Evolutionary conservation across 2,797 vertebrate genomes (phyloP).

Genomic region (Esox masquinongy): DNA sequence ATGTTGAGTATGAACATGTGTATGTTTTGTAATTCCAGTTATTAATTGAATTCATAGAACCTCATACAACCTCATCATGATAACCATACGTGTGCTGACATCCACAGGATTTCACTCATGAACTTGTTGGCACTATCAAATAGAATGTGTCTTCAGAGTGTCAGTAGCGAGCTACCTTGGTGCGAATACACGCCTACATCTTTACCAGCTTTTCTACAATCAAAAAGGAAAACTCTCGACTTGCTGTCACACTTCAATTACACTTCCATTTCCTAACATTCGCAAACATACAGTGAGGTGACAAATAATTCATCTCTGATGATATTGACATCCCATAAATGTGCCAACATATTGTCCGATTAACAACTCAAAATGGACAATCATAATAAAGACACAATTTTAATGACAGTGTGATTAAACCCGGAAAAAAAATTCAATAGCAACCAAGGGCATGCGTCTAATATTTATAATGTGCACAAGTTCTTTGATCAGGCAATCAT

Average conservation of each 20-base stretch:
- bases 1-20: background rate
- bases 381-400: background rate
- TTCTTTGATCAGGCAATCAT: background rate
- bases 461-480: background rate
- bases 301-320: background rate
- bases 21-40: slow-evolving; percentile 14
- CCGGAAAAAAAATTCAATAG: background rate
- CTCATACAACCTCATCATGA: slow-evolving; percentile 75
- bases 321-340: background rate
- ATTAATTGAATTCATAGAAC: slow-evolving; percentile 74
- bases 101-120: slow-evolving; percentile 72
- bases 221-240: slow-evolving; percentile 70
- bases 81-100: slow-evolving; percentile 74
- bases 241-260: slow-evolving; percentile 77
- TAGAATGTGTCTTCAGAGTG: slow-evolving; percentile 57
- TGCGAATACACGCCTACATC: slow-evolving; percentile 72
- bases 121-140: slow-evolving; percentile 71
- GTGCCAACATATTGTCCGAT: slow-evolving; percentile 9
- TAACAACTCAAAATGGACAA: background rate
- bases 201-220: slow-evolving; percentile 67
- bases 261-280: slow-evolving; percentile 37
- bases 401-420: background rate
- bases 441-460: background rate
- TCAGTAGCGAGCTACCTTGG: slow-evolving; percentile 57
- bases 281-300: slow-evolving; percentile 14